Evolutionary conservation across 1,140 invertebrate genomes (phyloP), one percentile per base, ranked within the genome.

Genomic region (Drosophila chauvacae): DNA sequence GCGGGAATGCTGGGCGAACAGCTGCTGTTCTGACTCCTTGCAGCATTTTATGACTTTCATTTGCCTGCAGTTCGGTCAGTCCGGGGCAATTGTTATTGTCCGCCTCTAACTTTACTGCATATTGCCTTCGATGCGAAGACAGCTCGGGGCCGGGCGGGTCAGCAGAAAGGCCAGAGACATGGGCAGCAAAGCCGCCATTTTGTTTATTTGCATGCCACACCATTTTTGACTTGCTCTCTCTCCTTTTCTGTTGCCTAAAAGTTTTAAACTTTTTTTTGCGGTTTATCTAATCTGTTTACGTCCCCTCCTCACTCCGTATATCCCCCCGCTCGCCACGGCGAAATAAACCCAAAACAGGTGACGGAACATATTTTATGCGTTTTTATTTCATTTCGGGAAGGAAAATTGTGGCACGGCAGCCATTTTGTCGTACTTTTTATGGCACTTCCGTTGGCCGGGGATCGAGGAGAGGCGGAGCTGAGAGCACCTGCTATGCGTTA

Each of bases 41-140:
- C 73, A 69, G 68, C 77, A 88, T 86, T 86, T 87, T 80, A 88
- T 84, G 80, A 88, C 84, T 86, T 86, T 80, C 62, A 60, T 70
- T 78, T 81, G 77, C 57, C 82, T 87, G 83, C 79, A 86, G 48
- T 80, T 74, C 68, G 77, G 76, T 77, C 84, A 77, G 50, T 60
- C 37, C 48, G 23, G 63, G 35, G 53, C 60, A 64, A 59, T 64
- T 71, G 63, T 66, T 77, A 77, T 78, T 80, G 64, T 74, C 28
- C 35, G 65, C 42, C 61, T 72, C 57, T 45, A 63, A 76, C 70
- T 83, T 83, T 83, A 83, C 69, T 80, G 76, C 72, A 80, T 85
- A 85, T 78, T 70, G 82, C 82, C 56, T 56, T 65, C 42, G 20
- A 53, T 48, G 59, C 35, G 56, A 45, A 51, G 56, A 66, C 47